Base-by-base conservation (phyloP, 2,888 invertebrate species). In the Branchipolynoe longqiensis region DNA sequence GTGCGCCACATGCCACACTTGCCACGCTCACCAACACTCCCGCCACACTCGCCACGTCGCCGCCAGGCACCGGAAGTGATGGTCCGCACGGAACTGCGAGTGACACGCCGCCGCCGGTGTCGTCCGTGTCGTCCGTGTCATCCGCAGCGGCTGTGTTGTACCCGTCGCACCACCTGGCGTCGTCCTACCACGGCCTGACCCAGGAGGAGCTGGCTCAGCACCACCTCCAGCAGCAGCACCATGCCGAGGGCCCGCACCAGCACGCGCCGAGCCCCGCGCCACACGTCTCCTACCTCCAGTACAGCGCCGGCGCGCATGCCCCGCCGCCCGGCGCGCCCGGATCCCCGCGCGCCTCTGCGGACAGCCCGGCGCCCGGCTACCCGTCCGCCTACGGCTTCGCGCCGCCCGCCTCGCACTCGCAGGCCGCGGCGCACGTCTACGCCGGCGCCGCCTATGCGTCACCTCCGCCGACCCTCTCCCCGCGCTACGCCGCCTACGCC, bases 401-500 rank as follows among this genome's bases (percentile, higher is more conserved):
- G 3, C 78, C 78, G 2, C 69, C 69, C 3, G 33, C n/a, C 12
- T 1, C 48, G 28, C 0, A 14, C 78, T 48, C 78, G 48, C 78
- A 78, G 54, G n/a, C n/a, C n/a, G n/a, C n/a, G n/a, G 8, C 12
- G 3, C 78, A 41, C 22, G 48, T 78, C 48, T 73, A 38, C 73
- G 12, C 31, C 78, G 54, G 54, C 48, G 31, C 54, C 48, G 41
- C 41, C 78, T 25, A 41, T 1, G 41, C 31, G 8, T 25, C 48
- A 22, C 18, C 48, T 48, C 41, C 41, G 4, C 78, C 1, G 48
- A 22, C 78, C 18, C 78, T 78, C 48, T 78, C 78, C 25, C 78
- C 78, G 28, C 78, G 78, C 48, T 78, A 78, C 54, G 78, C 78
- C 28, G 25, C 78, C 78, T 78, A 78, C 54, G 25, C 78, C 12